Conservation (phyloP, 2,888 invertebrate species). For the Eledone cirrhosa region DNA sequence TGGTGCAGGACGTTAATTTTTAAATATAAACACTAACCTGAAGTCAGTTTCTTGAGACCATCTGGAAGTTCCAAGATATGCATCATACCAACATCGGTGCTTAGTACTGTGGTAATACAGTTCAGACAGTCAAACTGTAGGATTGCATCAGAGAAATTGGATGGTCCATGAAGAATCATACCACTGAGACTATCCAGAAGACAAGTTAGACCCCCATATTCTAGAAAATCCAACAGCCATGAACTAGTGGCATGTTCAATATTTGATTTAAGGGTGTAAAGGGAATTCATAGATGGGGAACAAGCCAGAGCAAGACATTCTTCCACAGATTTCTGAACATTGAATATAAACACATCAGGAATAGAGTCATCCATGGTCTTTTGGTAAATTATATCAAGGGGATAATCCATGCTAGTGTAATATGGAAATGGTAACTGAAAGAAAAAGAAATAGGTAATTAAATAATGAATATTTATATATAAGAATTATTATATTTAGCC, state of each 20-base stretch:
- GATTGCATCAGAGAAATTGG: conserved; percentile 65
- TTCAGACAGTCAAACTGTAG: conserved; percentile 68
- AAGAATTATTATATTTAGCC: too few species aligned
- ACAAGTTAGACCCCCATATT: conserved; percentile 66
- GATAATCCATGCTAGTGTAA: too few species aligned
- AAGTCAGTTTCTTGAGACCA: conserved; percentile 65
- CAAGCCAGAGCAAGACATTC: conserved; percentile 55
- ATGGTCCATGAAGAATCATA: conserved; percentile 56
- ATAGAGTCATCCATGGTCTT: too few species aligned
- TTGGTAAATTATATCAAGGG: too few species aligned
- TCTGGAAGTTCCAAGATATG: conserved; percentile 63
- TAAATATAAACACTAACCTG: conserved; percentile 60
- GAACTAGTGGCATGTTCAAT: conserved; percentile 55
- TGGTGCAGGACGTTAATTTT: too few species aligned
- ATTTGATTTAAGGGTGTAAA: conserved; percentile 53
- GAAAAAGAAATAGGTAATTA: too few species aligned
- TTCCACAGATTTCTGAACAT: conserved; percentile 12
- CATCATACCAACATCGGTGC: conserved; percentile 66
- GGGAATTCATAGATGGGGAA: conserved; percentile 53
- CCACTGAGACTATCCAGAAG: conserved; percentile 67
- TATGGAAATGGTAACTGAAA: too few species aligned
- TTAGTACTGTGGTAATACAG: conserved; percentile 68
- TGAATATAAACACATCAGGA: too few species aligned
- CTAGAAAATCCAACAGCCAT: conserved; percentile 68
- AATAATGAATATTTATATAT: too few species aligned